Base-by-base conservation (phyloP, 2,113 vertebrate genomes). In the Oryzias celebensis region DNA sequence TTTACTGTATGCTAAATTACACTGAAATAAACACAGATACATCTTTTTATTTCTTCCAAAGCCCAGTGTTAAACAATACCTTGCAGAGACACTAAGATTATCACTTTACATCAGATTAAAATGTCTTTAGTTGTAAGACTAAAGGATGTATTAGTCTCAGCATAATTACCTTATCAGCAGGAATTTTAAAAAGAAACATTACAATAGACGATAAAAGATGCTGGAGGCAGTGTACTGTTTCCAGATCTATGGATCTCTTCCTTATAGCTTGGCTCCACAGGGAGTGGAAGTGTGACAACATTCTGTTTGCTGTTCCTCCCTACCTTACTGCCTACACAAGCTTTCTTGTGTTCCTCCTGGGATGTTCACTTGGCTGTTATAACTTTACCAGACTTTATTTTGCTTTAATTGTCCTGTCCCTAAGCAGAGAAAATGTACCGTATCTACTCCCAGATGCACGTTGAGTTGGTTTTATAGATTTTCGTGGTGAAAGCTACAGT, bases 361-460 rank as follows among this genome's bases (percentile, higher is more conserved):
- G 85, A 87, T 77, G 48, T 56, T 76, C 57, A 23, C 52, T 67
- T 48, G 68, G 65, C 83, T 84, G 73, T 80, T 85, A 81, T 81
- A 79, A 80, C 84, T 88, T 77, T 26, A 73, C 75, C 72, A 85
- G 80, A 81, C 84, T 89, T 85, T 85, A 85, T 87, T 86, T 83
- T 85, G 73, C 74, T 89, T 89, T 89, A 90, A 89, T 89, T 91
- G 80, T 85, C 73, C 78, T 84, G 68, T 64, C 73, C 75, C 81
- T 73, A 75, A 87, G 80, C 55, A 62, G 61, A 51, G 71, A 62
- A 71, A 76, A 74, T 47, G 23, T 51, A 65, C 62, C 58, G 54
- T 68, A 63, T 73, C 52, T 68, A 75, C 68, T 75, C 66, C 74
- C 78, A 74, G 62, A 75, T 78, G 73, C 73, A 67, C 53, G 65